A percentile compares a stretch with the other conserved stretches of the same genome.
phyloP scores from a whole-genome alignment of 2,797 vertebrate species.

The Phalloptychus januarius region DNA sequence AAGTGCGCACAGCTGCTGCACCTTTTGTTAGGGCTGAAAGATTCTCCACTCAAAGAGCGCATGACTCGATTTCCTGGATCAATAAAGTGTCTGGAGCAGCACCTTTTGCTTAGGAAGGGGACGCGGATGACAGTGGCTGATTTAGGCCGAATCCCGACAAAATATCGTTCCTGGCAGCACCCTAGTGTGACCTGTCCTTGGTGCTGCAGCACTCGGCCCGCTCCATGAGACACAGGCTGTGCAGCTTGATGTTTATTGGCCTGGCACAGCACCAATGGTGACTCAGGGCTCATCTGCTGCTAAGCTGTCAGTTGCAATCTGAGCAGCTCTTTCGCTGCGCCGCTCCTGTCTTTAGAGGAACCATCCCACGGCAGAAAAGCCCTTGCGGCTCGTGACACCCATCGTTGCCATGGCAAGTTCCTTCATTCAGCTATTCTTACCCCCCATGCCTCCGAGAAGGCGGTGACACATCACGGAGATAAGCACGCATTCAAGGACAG shows the following conservation, averaged over 20 bases:
- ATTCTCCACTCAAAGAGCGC: slow-evolving; percentile 33
- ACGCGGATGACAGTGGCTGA: slow-evolving; percentile 1
- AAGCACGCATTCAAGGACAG: slow-evolving; percentile 53
- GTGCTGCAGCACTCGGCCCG: slow-evolving; percentile 48
- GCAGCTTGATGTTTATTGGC: slow-evolving; percentile 35
- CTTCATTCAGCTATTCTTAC: slow-evolving; percentile 64
- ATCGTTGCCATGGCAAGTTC: slow-evolving; percentile 60
- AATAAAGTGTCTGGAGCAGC: slow-evolving; percentile 26
- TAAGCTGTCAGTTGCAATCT: slow-evolving; percentile 55
- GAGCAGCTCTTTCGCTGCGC: slow-evolving; percentile 35
- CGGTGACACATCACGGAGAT: slow-evolving; percentile 40
- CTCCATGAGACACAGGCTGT: slow-evolving; percentile 31
- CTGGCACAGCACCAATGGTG: slow-evolving; percentile 34
- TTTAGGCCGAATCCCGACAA: neutral
- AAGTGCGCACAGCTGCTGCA: slow-evolving; percentile 28
- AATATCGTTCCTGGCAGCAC: slow-evolving; percentile 12
- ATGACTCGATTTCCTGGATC: slow-evolving; percentile 33
- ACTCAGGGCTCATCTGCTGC: slow-evolving; percentile 51
- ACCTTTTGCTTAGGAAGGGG: neutral
- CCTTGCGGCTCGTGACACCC: slow-evolving; percentile 38
- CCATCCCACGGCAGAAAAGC: slow-evolving; percentile 36
- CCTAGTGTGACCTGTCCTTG: slow-evolving; percentile 58
- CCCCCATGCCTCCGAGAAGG: slow-evolving; percentile 34
- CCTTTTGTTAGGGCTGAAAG: slow-evolving; percentile 21
- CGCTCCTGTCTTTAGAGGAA: slow-evolving; percentile 32